These are phyloP conservation scores for Pachyramphus minor DNA, from an alignment of 2,113 vertebrate genomes.

Conservation along the genomic window DNA sequence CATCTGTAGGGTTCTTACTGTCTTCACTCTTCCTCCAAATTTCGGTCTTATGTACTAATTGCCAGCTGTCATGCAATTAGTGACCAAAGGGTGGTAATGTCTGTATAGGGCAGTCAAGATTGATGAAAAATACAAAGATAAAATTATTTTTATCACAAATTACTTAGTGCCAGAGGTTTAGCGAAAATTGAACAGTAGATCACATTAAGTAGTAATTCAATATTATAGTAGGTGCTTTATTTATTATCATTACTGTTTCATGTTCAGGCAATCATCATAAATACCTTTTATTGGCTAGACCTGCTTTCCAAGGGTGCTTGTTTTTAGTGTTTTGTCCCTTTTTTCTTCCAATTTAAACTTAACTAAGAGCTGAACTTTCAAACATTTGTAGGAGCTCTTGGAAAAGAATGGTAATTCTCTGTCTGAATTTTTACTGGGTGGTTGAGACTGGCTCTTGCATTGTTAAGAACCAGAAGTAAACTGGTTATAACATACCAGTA, in stretches of 20 bases:
- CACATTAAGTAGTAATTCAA: slow-evolving; percentile 22
- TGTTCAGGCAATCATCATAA: neutral
- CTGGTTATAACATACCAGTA: neutral
- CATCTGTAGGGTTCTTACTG: neutral
- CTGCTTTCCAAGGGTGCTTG: neutral
- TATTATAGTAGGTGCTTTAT: neutral
- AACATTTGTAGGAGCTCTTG: neutral
- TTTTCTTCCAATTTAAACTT: neutral
- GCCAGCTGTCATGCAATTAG: neutral
- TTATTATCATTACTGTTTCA: slow-evolving; percentile 16
- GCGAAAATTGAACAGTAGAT: slow-evolving; percentile 2
- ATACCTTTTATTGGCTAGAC: neutral
- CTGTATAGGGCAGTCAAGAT: neutral
- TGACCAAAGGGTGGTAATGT: neutral
- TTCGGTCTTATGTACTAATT: neutral
- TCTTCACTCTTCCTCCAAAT: neutral
- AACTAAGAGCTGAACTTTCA: neutral
- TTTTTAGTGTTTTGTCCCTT: neutral
- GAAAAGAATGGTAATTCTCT: neutral
- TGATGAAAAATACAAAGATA: slow-evolving; percentile 6
- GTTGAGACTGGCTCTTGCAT: neutral
- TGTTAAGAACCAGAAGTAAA: neutral
- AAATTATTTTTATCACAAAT: slow-evolving; percentile 7
- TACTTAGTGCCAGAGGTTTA: neutral
- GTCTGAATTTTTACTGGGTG: neutral